Conservation (phyloP, 2,888 invertebrate genomes). For the Acanthosepion esculentum region DNA sequence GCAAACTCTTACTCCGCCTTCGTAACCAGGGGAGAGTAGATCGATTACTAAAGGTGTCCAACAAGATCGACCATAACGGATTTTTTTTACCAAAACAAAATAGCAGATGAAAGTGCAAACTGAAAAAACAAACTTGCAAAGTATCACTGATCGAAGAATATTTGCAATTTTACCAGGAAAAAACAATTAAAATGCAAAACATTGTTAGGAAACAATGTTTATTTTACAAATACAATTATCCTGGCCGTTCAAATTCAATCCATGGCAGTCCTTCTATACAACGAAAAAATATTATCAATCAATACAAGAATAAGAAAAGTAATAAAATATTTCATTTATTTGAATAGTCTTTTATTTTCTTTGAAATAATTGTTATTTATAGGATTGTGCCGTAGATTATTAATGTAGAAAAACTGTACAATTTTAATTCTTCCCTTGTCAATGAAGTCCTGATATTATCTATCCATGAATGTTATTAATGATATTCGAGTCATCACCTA, state of each 20-base stretch:
- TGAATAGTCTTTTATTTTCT: not conserved
- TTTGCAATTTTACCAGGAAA: too few species aligned
- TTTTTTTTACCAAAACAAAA: too few species aligned
- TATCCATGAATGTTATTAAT: not conserved
- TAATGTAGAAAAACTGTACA: not conserved
- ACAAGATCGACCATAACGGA: too few species aligned
- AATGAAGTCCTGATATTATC: not conserved
- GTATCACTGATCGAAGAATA: too few species aligned
- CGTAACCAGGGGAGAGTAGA: too few species aligned
- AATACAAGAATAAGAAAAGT: not conserved
- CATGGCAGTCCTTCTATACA: not conserved
- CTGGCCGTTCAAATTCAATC: not conserved
- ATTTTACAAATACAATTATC: conserved; percentile 8
- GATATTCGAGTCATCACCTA: not conserved
- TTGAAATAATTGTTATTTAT: not conserved
- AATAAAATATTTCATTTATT: not conserved
- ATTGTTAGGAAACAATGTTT: not conserved
- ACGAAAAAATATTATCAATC: not conserved
- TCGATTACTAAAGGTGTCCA: too few species aligned
- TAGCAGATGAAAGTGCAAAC: too few species aligned
- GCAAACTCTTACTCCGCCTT: too few species aligned
- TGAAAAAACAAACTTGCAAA: too few species aligned
- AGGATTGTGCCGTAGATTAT: not conserved
- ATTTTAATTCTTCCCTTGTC: not conserved
- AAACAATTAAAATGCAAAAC: not conserved